Evolutionary conservation across 2,888 invertebrate species (phyloP), one percentile per base, ranked within the genome.

Genomic region (Dexiosoma caninum): DNA sequence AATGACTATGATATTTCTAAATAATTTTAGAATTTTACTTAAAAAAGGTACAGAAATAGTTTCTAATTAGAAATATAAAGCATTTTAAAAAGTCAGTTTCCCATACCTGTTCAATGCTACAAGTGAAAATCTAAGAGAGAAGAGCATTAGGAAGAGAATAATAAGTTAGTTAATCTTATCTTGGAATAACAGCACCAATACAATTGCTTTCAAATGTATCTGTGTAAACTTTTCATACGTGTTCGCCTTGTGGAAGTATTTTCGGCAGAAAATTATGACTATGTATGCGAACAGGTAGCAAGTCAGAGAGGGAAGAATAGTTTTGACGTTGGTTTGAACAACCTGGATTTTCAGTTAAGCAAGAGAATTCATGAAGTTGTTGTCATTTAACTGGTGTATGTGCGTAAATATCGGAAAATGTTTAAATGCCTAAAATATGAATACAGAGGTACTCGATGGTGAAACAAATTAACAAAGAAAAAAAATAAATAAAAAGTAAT

Each of bases 361-460:
- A 62, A 81, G 81, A 81, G 81, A 77, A 53, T 59, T 69, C 57
- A 67, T 69, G 51, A 69, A 81, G 81, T 74, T 72, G 77, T 74
- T 72, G 42, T 71, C 76, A 70, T 40, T 57, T 46, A 21, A 35
- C n/a, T 10, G 8, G 7, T 49, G 64, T 35, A 40, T 49, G 12
- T 62, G 57, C 59, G 32, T 59, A 21, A 60, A 67, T 75, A 80
- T 66, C 70, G 40, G 37, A 60, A 70, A 71, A 55, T 62, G 32
- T 70, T 57, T n/a, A n/a, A n/a, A n/a, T n/a, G n/a, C n/a, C n/a
- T n/a, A n/a, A n/a, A n/a, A n/a, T n/a, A n/a, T n/a, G n/a, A 51
- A 30, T 30, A 59, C 8, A 42, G 53, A 59, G 35, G 44, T 70
- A 57, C 44, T 64, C 23, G 46, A 42, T 70, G 53, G 78, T 27